Evolutionary conservation across 2,113 vertebrate genomes (phyloP).

Genomic region (Shinisaurus crocodilurus): DNA sequence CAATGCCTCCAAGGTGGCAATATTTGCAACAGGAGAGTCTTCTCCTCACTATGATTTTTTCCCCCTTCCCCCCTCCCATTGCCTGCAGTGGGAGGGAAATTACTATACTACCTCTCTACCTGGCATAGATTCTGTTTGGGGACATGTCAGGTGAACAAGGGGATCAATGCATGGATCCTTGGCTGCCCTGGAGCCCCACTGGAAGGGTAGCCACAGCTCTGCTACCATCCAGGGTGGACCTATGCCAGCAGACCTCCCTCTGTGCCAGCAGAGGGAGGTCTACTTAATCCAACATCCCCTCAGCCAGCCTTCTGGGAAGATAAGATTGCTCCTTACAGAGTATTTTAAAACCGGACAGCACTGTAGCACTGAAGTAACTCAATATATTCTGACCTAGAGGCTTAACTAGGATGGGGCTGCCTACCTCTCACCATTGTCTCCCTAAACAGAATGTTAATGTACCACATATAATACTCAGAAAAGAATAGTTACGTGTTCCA

Average conservation of each 20-base stretch:
- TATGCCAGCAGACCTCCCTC: neutral
- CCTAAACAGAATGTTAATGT: slow-evolving; percentile 20
- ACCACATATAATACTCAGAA: slow-evolving; percentile 14
- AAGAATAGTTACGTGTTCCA: slow-evolving; percentile 41
- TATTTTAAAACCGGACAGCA: neutral
- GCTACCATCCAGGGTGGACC: neutral
- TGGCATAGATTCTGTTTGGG: neutral
- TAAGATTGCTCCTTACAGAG: neutral
- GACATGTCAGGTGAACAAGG: neutral
- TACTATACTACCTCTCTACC: neutral
- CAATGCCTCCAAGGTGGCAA: neutral
- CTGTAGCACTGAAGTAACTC: neutral
- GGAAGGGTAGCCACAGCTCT: neutral
- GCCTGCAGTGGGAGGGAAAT: neutral
- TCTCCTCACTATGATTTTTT: neutral
- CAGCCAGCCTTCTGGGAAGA: neutral
- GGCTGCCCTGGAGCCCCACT: neutral
- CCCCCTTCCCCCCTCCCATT: neutral
- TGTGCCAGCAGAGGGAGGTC: neutral
- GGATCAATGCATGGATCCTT: neutral
- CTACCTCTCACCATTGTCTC: neutral
- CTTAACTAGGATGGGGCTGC: slow-evolving; percentile 1
- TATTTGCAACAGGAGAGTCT: neutral
- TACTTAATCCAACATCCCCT: too few species aligned
- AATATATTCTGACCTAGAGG: slow-evolving; percentile 11